Base-by-base conservation (phyloP, 2,797 vertebrate genomes). In the Dipus sagitta region DNA sequence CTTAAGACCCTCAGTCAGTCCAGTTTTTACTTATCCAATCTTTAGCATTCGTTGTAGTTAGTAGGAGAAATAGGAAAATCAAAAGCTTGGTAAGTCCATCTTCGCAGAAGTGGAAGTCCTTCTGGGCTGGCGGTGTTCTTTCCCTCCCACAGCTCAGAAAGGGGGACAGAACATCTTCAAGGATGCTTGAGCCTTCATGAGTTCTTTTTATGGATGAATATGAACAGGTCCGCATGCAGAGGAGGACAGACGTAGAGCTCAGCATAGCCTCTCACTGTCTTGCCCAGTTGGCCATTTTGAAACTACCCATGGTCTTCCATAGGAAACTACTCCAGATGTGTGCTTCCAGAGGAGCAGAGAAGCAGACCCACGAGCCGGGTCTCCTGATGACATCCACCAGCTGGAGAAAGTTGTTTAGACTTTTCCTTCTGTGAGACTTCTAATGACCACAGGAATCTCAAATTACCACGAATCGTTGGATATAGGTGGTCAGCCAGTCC, bases 321-420 rank as follows among this genome's bases (percentile, higher is more conserved):
- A 82, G 76, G 38, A 76, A 79, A 20, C 28, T 42, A 14, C 6
- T 81, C 28, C 8, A 47, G 9, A 24, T 23, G 38, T 38, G 82
- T 85, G 71, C 60, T 65, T 80, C 77, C 62, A 58, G 24, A 64
- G n/a, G 14, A 34, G 11, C 32, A 96, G 84, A 77, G 42, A 95
- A 95, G 85, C 1, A 71, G 11, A 95, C 0, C 30, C 34, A 26
- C 6, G 12, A 64, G 65, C 34, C 2, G 38, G 90, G 0, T 28
- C 91, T 65, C 54, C 86, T 78, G 71, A 77, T 62, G 52, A 34
- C 78, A 79, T 2, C 18, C 1, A 23, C 94, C 71, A 92, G 38
- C 78, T 26, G 20, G 38, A 85, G 88, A 75, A 4, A 34, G 0
- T 84, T 95, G 64, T 52, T 5, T 79, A 94, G 54, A 2, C 58